phyloP scores from a whole-genome alignment of 2,113 vertebrate genomes.

The Hemichromis elongatus region DNA sequence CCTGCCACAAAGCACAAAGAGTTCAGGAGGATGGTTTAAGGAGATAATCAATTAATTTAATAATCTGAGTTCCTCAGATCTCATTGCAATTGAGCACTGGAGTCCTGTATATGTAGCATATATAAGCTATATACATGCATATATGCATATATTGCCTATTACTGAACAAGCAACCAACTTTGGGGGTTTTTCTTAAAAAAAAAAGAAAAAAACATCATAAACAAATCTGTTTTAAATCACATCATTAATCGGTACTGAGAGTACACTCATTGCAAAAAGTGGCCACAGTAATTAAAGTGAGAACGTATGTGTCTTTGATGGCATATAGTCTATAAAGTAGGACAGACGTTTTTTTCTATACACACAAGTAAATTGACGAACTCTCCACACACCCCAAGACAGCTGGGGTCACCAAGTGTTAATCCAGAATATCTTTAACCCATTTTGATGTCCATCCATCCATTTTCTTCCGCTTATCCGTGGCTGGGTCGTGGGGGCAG shows the following conservation, averaged over 20 bases:
- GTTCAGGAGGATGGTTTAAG: neutral
- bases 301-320: fast-evolving
- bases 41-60: neutral
- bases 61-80: fast-evolving
- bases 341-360: neutral
- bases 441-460: no score
- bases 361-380: no score
- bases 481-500: no score
- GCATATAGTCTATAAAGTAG: neutral
- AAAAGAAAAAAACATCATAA: neutral
- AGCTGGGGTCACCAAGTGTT: neutral
- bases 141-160: neutral
- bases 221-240: fast-evolving
- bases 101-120: neutral
- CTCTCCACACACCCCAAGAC: neutral
- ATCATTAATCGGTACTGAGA: neutral
- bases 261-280: fast-evolving
- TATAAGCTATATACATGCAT: neutral
- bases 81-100: neutral
- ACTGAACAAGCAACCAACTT: neutral
- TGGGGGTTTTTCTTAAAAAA: neutral
- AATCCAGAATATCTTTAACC: neutral
- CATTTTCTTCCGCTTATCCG: no score
- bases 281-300: neutral
- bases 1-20: neutral